Evolutionary conservation across 2,888 invertebrate genomes (phyloP).

Genomic region (Phasia obesa): DNA sequence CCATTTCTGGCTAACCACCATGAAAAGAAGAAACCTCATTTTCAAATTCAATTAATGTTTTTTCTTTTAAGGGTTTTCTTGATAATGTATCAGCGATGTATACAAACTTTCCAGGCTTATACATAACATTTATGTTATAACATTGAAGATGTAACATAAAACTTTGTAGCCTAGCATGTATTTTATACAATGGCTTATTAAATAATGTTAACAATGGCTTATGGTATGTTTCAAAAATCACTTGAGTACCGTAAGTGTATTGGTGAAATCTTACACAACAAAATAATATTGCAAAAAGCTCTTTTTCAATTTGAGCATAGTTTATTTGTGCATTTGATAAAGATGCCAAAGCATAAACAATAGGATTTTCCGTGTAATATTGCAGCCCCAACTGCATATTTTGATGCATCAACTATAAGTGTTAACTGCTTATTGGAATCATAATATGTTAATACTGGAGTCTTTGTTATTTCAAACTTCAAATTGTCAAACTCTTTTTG

Average conservation of each 20-base stretch:
- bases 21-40: neutral
- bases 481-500: constrained; percentile 42
- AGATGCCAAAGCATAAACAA: no score
- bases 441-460: no score
- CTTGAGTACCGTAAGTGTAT: no score
- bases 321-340: no score
- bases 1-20: no score
- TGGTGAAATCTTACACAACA: no score
- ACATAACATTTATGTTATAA: no score
- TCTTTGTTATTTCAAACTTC: constrained; percentile 40
- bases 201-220: constrained; percentile 37
- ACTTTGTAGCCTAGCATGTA: constrained; percentile 70
- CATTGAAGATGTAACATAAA: no score
- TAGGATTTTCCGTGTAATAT: constrained; percentile 44
- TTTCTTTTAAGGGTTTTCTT: neutral
- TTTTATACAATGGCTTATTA: constrained; percentile 36
- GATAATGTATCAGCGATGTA: constrained; percentile 12
- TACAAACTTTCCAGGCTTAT: neutral
- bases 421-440: constrained; percentile 41
- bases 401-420: constrained; percentile 51
- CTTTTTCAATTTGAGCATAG: no score
- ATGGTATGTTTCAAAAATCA: constrained; percentile 28
- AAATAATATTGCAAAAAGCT: no score
- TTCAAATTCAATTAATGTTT: neutral
- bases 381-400: constrained; percentile 49